Evolutionary conservation across 2,888 invertebrate genomes (phyloP).

Genomic region (Pollenia labialis): DNA sequence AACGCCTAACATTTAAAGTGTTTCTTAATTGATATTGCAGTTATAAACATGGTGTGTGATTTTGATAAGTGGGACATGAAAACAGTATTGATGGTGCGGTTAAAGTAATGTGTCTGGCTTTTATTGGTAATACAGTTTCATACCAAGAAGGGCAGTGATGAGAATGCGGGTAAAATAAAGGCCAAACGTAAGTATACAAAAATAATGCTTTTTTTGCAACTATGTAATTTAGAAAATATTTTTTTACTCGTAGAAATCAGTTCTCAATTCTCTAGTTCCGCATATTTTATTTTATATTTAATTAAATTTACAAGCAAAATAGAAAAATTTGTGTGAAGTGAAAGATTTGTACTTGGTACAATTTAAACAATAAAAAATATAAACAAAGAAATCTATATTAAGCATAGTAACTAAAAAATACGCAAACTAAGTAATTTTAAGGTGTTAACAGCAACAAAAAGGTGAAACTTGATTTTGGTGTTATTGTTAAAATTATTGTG

Average conservation of each 20-base stretch:
- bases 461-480: conserved; percentile 68
- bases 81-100: no score
- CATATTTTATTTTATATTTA: conserved; percentile 46
- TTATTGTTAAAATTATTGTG: conserved; percentile 63
- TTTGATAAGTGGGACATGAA: no score
- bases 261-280: conserved; percentile 58
- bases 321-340: conserved; percentile 29
- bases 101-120: no score
- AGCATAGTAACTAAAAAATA: background rate
- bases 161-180: background rate
- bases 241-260: conserved; percentile 43
- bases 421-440: conserved; percentile 44
- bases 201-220: conserved; percentile 9
- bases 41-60: no score
- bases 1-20: no score
- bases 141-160: background rate
- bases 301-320: conserved; percentile 26
- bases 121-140: no score
- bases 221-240: conserved; percentile 32
- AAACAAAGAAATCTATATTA: background rate
- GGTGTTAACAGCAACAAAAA: conserved; percentile 68
- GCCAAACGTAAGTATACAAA: background rate
- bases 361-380: background rate
- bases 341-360: background rate
- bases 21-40: no score